These are phyloP conservation scores for Irena cyanogastra DNA, from an alignment of 2,113 vertebrate genomes.

Conservation along the genomic window DNA sequence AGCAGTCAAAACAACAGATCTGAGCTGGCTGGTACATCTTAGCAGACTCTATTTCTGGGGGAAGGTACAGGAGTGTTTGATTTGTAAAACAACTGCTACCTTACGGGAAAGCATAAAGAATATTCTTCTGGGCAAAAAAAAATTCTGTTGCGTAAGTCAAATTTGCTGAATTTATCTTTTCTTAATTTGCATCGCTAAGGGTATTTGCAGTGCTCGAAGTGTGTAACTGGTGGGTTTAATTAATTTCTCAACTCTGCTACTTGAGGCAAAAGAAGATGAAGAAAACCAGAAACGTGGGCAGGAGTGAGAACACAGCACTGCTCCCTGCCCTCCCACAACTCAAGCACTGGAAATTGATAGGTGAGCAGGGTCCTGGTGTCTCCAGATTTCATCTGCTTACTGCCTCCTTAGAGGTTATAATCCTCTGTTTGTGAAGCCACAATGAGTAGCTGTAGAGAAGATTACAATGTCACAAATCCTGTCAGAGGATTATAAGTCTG, in stretches of 20 bases:
- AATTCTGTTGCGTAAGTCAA: neutral
- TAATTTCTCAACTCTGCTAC: constrained; percentile 39
- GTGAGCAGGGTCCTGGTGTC: constrained; percentile 22
- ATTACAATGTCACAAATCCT: constrained; percentile 54
- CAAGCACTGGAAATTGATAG: neutral
- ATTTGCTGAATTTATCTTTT: constrained; percentile 36
- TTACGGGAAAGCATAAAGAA: neutral
- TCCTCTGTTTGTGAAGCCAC: constrained; percentile 35
- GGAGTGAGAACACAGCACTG: neutral
- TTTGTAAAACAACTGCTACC: constrained; percentile 4
- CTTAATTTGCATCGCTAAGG: constrained; percentile 31
- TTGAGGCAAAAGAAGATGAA: constrained; percentile 36
- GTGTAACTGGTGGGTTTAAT: constrained; percentile 33
- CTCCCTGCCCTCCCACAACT: constrained; percentile 7
- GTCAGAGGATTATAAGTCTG: constrained; percentile 39
- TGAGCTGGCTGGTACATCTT: neutral
- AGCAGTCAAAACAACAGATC: neutral
- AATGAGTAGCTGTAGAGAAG: constrained; percentile 2
- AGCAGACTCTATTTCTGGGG: neutral
- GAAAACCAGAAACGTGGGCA: neutral
- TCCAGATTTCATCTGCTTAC: constrained; percentile 52
- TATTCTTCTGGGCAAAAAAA: neutral
- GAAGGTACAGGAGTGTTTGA: neutral
- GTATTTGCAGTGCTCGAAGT: constrained; percentile 21
- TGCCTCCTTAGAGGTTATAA: constrained; percentile 44